Conservation (phyloP, 2,113 vertebrate genomes). For the Fulmarus glacialis region DNA sequence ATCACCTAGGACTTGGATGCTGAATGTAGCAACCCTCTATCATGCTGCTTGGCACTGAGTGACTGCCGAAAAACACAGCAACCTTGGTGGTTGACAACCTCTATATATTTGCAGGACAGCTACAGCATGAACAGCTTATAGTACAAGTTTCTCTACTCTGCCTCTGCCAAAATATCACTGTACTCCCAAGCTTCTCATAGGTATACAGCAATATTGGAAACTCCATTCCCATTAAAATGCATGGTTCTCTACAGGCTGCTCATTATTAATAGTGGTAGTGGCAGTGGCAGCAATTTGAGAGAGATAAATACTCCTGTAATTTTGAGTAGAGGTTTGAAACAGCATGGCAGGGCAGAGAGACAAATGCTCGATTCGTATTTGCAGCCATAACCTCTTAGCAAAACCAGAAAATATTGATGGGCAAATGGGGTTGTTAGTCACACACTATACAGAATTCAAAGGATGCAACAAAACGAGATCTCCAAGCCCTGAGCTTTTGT, state of each 20-base stretch:
- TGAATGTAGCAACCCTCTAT: slow-evolving; percentile 29
- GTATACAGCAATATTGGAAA: background rate
- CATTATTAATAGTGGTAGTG: background rate
- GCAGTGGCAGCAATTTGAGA: background rate
- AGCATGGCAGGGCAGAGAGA: background rate
- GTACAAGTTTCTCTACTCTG: background rate
- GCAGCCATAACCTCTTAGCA: background rate
- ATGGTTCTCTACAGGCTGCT: background rate
- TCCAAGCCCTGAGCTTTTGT: background rate
- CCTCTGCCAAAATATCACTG: background rate
- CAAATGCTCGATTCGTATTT: background rate
- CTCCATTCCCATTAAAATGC: background rate
- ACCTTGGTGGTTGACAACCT: slow-evolving; percentile 47
- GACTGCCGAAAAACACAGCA: slow-evolving; percentile 56
- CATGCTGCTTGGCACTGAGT: slow-evolving; percentile 40
- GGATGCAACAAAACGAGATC: background rate
- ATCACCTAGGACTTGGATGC: background rate
- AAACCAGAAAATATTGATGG: background rate
- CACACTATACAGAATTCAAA: background rate
- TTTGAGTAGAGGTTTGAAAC: background rate
- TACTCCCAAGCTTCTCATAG: background rate
- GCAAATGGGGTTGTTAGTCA: background rate
- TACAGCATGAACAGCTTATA: slow-evolving; percentile 2
- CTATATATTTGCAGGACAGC: slow-evolving; percentile 36
- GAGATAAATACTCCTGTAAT: background rate